A percentile compares a stretch with the other conserved stretches of the same genome.
Evolutionary conservation across 1,140 invertebrate genomes (phyloP).

Genomic region (Apis dorsata): DNA sequence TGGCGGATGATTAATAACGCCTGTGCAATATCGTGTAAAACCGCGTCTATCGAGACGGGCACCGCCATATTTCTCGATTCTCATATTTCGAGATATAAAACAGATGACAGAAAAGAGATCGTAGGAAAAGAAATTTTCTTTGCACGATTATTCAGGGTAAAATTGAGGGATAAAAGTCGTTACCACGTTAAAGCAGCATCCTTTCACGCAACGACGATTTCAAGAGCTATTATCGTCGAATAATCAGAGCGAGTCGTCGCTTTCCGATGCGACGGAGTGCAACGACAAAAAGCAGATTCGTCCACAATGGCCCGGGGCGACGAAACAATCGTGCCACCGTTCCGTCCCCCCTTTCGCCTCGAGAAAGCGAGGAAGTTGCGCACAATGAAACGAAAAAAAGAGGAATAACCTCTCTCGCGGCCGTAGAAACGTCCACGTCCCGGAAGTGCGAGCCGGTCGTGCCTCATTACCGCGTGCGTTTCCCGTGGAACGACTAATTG

Average conservation of each 20-base stretch:
- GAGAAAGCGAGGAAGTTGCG: conserved; percentile 31
- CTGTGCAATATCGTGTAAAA: too few species aligned
- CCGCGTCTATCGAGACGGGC: too few species aligned
- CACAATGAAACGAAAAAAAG: conserved; percentile 31
- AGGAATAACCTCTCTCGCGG: conserved; percentile 14
- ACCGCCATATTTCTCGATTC: too few species aligned
- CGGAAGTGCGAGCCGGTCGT: conserved; percentile 63
- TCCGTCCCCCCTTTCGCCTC: background rate
- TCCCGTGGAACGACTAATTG: conserved; percentile 70
- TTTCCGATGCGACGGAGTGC: conserved; percentile 30
- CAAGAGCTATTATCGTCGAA: background rate
- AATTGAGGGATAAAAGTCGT: too few species aligned
- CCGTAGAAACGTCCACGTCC: conserved; percentile 40
- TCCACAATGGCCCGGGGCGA: conserved; percentile 29
- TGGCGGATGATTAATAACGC: background rate
- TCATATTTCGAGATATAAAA: too few species aligned
- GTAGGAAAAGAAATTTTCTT: too few species aligned
- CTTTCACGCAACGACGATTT: background rate
- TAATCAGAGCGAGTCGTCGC: conserved; percentile 39
- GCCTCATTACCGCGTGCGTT: conserved; percentile 69
- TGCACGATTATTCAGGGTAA: too few species aligned
- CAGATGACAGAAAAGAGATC: too few species aligned
- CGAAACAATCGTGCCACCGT: conserved; percentile 28
- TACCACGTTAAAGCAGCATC: too few species aligned
- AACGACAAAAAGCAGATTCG: conserved; percentile 39